Evolutionary conservation across 2,797 vertebrate genomes (phyloP).

Genomic region (Pangasius djambal): DNA sequence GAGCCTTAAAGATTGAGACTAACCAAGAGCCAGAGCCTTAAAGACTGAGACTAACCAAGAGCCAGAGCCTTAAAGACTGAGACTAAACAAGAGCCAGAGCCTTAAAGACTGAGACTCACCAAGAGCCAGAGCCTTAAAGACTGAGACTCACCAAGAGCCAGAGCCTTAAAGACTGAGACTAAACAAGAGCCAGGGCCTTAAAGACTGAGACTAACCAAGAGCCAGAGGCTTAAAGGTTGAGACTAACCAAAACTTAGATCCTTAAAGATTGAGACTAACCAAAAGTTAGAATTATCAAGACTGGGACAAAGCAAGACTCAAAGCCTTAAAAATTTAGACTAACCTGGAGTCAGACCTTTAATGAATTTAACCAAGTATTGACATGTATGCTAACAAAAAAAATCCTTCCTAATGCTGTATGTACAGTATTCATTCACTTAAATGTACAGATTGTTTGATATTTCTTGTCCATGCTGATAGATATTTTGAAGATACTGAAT

Average conservation of each 20-base stretch:
- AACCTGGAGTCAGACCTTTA: too few relatives aligned
- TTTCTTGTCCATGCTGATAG: background rate
- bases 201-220: background rate
- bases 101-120: background rate
- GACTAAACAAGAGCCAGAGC: background rate
- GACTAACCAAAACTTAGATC: too few relatives aligned
- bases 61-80: background rate
- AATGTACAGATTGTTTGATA: background rate
- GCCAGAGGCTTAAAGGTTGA: background rate
- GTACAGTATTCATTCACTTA: background rate
- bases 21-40: background rate
- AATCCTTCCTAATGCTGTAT: background rate
- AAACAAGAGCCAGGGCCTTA: background rate
- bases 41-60: background rate
- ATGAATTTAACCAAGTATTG: too few relatives aligned
- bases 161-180: background rate
- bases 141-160: background rate
- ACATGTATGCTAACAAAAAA: too few relatives aligned
- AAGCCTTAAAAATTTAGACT: too few relatives aligned
- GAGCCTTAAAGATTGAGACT: background rate
- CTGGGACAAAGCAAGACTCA: too few relatives aligned
- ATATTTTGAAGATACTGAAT: background rate
- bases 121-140: background rate
- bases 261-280: too few relatives aligned
- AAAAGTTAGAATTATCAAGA: too few relatives aligned